Percentiles rank a stretch among this genome's conserved stretches.
Conservation (phyloP, 2,113 vertebrate species). For the Raja brachyura region DNA sequence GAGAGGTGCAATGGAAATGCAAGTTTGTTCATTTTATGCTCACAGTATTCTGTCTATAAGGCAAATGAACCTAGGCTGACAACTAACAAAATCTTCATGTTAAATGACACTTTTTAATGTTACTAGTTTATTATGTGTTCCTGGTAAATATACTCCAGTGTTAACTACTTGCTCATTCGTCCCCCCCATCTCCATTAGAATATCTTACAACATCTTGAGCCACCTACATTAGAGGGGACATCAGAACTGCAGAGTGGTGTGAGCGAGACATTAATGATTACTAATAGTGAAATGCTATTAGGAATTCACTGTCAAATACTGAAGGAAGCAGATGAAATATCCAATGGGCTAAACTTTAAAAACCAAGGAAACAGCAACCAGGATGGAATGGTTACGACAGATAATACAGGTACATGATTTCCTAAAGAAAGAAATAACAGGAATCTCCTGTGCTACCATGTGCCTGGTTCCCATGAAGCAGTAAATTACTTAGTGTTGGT, state of each 20-base stretch:
- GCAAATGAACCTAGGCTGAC: background rate
- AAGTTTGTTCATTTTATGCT: background rate
- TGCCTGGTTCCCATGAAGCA: background rate
- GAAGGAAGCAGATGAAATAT: background rate
- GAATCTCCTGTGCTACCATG: background rate
- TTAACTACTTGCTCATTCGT: background rate
- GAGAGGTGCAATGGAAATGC: background rate
- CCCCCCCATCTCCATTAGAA: background rate
- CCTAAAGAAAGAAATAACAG: background rate
- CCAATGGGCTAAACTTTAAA: background rate
- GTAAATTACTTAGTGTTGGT: background rate
- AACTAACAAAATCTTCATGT: background rate
- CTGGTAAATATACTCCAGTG: background rate
- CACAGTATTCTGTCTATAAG: background rate
- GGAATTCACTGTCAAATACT: background rate
- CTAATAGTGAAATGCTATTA: background rate
- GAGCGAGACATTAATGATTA: background rate
- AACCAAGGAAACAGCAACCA: background rate
- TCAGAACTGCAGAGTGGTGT: background rate
- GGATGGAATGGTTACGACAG: background rate
- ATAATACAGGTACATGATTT: slow-evolving; percentile 5
- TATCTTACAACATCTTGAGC: background rate
- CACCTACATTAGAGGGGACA: background rate
- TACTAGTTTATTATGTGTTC: background rate
- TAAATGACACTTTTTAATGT: background rate